These are phyloP conservation scores for Chelon auratus DNA, from an alignment of 2,797 vertebrate genomes.

Conservation along the genomic window DNA sequence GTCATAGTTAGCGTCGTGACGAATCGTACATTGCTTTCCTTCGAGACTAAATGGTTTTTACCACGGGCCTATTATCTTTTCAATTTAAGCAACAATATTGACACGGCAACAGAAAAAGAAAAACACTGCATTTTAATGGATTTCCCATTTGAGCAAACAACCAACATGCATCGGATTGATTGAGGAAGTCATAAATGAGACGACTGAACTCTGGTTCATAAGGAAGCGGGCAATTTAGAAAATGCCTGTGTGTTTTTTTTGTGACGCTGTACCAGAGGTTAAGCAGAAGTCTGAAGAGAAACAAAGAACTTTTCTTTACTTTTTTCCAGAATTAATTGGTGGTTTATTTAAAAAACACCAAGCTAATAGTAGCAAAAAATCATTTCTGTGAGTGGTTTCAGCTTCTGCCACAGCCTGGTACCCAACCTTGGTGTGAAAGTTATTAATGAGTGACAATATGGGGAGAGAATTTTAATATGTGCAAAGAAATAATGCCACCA, in stretches of 20 bases:
- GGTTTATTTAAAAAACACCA: background rate
- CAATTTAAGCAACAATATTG: constrained; percentile 18
- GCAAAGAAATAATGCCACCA: background rate
- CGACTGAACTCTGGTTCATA: constrained; percentile 12
- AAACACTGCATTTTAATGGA: constrained; percentile 24
- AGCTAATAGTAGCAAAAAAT: background rate
- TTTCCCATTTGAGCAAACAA: constrained; percentile 18
- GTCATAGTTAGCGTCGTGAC: constrained; percentile 29
- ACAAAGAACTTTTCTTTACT: background rate
- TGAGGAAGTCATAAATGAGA: constrained; percentile 29
- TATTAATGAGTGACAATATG: constrained; percentile 3
- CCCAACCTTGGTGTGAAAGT: background rate
- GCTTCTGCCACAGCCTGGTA: background rate
- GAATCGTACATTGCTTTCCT: constrained; percentile 26
- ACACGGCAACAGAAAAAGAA: constrained; percentile 9
- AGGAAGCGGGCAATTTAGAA: constrained; percentile 11
- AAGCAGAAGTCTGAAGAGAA: constrained; percentile 5
- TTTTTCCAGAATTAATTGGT: background rate
- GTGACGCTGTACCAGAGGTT: constrained; percentile 5
- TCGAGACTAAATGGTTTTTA: constrained; percentile 20
- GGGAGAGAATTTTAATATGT: constrained; percentile 1
- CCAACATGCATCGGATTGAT: constrained; percentile 35
- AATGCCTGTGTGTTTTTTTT: constrained; percentile 2
- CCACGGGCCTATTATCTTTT: constrained; percentile 21
- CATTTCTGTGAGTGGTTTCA: background rate